Evolutionary conservation across 1,140 invertebrate genomes (phyloP), one percentile per base, ranked within the genome.

Genomic region (Argopecten irradians): DNA sequence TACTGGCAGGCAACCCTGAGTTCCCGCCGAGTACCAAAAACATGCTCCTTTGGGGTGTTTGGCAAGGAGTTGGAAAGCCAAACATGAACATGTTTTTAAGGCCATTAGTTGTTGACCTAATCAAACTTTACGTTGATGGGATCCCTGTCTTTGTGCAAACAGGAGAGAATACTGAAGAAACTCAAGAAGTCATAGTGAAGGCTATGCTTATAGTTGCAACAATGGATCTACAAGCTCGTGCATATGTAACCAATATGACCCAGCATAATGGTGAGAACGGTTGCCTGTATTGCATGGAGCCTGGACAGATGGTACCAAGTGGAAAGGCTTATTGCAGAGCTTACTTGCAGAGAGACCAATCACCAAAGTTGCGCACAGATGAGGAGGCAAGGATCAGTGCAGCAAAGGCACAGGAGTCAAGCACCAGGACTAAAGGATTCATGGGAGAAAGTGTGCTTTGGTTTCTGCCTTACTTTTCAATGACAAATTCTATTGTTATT

Each of bases 11-110:
- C n/a, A n/a, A n/a, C n/a, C n/a, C n/a, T n/a, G n/a, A n/a, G n/a
- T n/a, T n/a, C n/a, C n/a, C n/a, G n/a, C n/a, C n/a, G n/a, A n/a
- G n/a, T n/a, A n/a, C n/a, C n/a, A 86, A 87, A 28, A 89, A 87
- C 55, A 90, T 89, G 88, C 19, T 90, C 5, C 32, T 86, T 16
- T 89, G 86, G 83, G 90, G 83, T 19, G 34, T 90, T 16, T 89
- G 90, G 90, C 88, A 89, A 33, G 90, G 90, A 8, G 8, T 14
- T 8, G 88, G 88, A 14, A 90, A 89, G 36, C 90, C 88, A 13
- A 22, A n/a, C 11, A 89, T 90, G 88, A 87, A 88, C 35, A 55
- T 87, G 82, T 90, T 35, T 43, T 16, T 90, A 34, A n/a, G 84
- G 32, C 46, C 84, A 46, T n/a, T 90, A 11, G 88, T 87, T 19